Percentiles rank a stretch among this genome's conserved stretches.
These are phyloP conservation scores for Orcinus orca DNA, from an alignment of 2,113 vertebrate species.

Conservation along the genomic window DNA sequence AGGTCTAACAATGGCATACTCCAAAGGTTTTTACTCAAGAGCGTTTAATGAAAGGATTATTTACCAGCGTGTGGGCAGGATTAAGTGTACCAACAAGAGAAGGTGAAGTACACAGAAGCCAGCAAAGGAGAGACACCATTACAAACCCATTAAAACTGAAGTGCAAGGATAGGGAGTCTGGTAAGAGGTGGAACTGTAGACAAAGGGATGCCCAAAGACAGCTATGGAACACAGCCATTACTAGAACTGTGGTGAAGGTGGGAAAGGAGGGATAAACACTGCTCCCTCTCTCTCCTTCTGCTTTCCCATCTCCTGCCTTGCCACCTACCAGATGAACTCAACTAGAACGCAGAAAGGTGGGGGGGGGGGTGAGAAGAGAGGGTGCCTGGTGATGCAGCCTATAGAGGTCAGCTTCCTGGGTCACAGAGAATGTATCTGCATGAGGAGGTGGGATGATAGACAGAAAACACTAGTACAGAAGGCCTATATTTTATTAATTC, in stretches of 20 bases:
- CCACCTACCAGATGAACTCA: background rate
- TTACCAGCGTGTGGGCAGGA: background rate
- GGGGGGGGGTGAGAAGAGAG: fast-evolving
- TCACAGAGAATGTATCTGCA: background rate
- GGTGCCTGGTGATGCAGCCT: background rate
- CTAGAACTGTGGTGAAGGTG: background rate
- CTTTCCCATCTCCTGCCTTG: background rate
- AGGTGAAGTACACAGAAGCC: background rate
- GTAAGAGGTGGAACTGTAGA: background rate
- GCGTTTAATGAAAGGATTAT: background rate
- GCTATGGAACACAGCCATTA: background rate
- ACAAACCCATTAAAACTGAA: background rate
- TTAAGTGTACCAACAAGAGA: background rate
- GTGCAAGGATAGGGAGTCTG: background rate
- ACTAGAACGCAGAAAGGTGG: background rate
- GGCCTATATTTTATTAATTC: background rate
- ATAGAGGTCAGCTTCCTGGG: background rate
- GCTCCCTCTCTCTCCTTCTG: background rate
- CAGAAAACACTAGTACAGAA: background rate
- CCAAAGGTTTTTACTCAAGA: background rate
- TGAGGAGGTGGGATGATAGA: background rate
- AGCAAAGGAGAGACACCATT: background rate
- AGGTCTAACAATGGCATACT: too few species aligned
- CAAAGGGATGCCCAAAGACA: background rate
- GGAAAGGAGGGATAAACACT: background rate